Percentiles rank a stretch among this genome's conserved stretches.
These are phyloP conservation scores for Parauchenoglanis ngamensis DNA, from an alignment of 2,797 vertebrate genomes.

Conservation along the genomic window DNA sequence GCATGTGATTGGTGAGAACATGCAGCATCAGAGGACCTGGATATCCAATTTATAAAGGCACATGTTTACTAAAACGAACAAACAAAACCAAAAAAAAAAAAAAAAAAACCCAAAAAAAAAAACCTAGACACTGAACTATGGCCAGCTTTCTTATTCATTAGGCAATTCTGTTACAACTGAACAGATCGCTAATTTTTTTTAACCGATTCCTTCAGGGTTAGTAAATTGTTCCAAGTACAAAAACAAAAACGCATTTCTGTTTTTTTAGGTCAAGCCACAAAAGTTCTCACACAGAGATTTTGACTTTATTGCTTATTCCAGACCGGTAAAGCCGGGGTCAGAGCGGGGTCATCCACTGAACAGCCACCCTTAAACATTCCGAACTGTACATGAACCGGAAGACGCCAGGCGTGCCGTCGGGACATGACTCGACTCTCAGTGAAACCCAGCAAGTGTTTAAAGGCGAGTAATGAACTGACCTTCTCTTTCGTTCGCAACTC, in stretches of 20 bases:
- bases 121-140: neutral
- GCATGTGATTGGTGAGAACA: neutral
- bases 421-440: neutral
- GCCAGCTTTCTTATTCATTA: neutral
- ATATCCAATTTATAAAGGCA: neutral
- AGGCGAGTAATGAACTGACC: constrained; percentile 65
- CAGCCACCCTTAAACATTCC: neutral
- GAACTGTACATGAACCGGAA: neutral
- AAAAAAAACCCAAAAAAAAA: too few species aligned
- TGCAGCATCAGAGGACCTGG: neutral
- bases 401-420: neutral
- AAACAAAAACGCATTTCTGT: neutral
- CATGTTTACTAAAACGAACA: neutral
- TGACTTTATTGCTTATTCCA: neutral
- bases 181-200: too few species aligned
- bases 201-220: neutral
- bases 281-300: neutral
- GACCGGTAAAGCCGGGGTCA: neutral
- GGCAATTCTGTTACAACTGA: neutral
- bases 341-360: too few species aligned
- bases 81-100: too few species aligned
- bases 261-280: neutral
- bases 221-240: too few species aligned
- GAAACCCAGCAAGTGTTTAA: neutral
- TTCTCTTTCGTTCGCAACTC: constrained; percentile 96